phyloP scores from a whole-genome alignment of 2,113 vertebrate species.

The Upupa epops region DNA sequence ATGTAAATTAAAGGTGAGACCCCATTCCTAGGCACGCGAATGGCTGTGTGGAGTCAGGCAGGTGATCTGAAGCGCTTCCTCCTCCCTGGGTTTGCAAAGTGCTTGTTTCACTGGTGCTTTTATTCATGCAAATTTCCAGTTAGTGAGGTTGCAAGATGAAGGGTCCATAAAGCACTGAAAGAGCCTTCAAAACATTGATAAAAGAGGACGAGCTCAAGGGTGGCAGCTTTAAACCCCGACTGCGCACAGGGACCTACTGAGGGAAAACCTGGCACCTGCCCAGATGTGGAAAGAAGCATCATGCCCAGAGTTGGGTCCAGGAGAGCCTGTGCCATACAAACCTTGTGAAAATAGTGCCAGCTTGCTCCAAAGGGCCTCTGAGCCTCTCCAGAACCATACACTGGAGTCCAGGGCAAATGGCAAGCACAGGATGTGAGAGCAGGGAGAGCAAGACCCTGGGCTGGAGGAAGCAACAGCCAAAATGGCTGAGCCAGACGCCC shows the following conservation, averaged over 20 bases:
- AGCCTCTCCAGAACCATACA: background rate
- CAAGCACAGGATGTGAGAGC: background rate
- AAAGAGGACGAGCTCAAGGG: background rate
- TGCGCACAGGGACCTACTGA: accelerated
- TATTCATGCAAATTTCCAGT: background rate
- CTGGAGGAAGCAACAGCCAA: accelerated
- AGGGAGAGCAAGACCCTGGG: accelerated
- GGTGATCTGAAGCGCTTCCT: background rate
- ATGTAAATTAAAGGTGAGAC: background rate
- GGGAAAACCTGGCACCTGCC: background rate
- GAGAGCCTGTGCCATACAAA: background rate
- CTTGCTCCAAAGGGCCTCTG: background rate
- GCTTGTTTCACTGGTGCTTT: background rate
- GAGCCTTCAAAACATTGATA: background rate
- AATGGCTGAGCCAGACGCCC: accelerated
- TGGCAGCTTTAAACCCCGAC: background rate
- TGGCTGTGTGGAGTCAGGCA: background rate
- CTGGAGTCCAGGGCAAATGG: background rate
- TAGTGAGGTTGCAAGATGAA: background rate
- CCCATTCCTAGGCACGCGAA: background rate
- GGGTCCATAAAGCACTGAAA: background rate
- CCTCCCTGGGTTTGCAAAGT: background rate
- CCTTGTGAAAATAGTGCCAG: background rate
- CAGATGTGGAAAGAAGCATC: accelerated
- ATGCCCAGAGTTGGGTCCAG: accelerated